Evolutionary conservation across 2,888 invertebrate species (phyloP).

Genomic region (Eristalis pertinax): DNA sequence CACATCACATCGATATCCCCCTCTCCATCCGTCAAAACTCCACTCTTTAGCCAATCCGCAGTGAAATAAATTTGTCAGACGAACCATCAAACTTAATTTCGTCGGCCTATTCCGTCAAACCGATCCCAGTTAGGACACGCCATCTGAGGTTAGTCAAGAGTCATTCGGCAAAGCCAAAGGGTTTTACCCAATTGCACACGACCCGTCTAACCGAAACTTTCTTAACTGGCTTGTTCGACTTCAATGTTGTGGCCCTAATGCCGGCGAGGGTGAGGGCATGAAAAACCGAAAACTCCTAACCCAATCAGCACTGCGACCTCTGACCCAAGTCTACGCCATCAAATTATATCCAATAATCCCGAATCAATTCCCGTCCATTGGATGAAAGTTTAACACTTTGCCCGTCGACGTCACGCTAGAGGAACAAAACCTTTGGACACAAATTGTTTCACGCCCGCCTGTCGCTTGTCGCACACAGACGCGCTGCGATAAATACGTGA

Average conservation of each 20-base stretch:
- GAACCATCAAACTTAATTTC: background rate
- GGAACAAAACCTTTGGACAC: slow-evolving; percentile 36
- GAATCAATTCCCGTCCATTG: slow-evolving; percentile 46
- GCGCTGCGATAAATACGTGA: slow-evolving; percentile 55
- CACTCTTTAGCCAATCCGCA: background rate
- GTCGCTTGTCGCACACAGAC: slow-evolving; percentile 56
- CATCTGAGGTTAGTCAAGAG: background rate
- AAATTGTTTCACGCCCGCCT: slow-evolving; percentile 49
- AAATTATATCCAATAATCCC: slow-evolving; percentile 50
- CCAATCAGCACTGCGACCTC: slow-evolving; percentile 33
- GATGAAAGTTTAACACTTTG: slow-evolving; percentile 47
- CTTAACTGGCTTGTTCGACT: background rate
- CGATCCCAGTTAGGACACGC: background rate
- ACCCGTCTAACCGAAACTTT: background rate
- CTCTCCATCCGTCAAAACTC: no score
- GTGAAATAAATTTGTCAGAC: background rate
- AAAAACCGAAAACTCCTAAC: slow-evolving; percentile 1
- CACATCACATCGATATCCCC: no score
- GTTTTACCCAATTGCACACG: background rate
- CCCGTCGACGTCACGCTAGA: slow-evolving; percentile 10
- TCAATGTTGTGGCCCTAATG: background rate
- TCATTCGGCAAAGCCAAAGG: background rate
- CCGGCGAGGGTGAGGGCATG: background rate
- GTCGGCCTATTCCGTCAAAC: background rate
- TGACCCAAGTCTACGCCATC: slow-evolving; percentile 8